A percentile compares a stretch with the other conserved stretches of the same genome.
These are phyloP conservation scores for Danaus plexippus DNA, from an alignment of 1,140 invertebrate genomes.

Conservation along the genomic window DNA sequence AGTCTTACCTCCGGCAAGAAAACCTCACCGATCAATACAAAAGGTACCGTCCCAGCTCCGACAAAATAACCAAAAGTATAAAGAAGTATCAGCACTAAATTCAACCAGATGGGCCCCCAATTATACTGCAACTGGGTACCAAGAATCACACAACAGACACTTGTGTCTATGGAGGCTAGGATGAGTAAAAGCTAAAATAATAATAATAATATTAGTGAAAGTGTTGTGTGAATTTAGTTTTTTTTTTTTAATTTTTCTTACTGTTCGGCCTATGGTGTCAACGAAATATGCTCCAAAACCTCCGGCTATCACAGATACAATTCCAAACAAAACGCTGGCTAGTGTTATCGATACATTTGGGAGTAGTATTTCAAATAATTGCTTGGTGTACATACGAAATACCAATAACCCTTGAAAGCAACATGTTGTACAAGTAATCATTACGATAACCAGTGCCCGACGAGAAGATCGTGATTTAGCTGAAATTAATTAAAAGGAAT, in stretches of 20 bases:
- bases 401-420: constrained; percentile 41
- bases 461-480: constrained; percentile 27
- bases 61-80: constrained; percentile 28
- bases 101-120: constrained; percentile 38
- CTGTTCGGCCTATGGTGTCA: constrained; percentile 34
- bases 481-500: constrained; percentile 8
- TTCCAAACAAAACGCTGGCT: constrained; percentile 30
- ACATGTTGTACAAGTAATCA: constrained; percentile 25
- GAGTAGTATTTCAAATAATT: constrained; percentile 31
- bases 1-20: constrained; percentile 42
- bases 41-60: constrained; percentile 42
- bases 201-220: not conserved
- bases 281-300: constrained; percentile 30
- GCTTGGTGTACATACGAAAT: constrained; percentile 38
- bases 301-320: constrained; percentile 24
- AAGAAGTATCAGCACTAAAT: constrained; percentile 29
- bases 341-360: constrained; percentile 30
- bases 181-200: constrained; percentile 37
- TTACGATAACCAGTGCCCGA: constrained; percentile 22
- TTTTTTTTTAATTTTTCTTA: constrained; percentile 11
- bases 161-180: constrained; percentile 27
- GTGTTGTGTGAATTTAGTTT: no score
- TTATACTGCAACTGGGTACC: constrained; percentile 35
- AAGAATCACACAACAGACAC: constrained; percentile 30
- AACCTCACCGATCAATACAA: constrained; percentile 35